These are phyloP conservation scores for Thunnus maccoyii DNA, from an alignment of 2,113 vertebrate genomes.

Conservation along the genomic window DNA sequence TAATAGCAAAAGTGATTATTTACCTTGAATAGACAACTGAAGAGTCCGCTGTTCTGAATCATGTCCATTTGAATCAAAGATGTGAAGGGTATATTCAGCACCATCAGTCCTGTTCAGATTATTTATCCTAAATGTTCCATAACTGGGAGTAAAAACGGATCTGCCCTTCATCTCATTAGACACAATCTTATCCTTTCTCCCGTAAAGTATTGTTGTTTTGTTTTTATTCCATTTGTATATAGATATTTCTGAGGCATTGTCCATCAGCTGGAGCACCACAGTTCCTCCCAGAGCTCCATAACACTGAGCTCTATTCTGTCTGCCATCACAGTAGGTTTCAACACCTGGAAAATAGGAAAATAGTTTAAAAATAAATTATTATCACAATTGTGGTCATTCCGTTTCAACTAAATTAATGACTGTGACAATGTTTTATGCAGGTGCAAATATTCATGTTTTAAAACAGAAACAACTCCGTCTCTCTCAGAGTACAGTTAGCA, in stretches of 20 bases:
- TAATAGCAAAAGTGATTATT: neutral
- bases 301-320: conserved; percentile 52
- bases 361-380: neutral
- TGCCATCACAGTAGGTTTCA: conserved; percentile 57
- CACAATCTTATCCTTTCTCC: accelerated
- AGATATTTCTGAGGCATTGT: accelerated
- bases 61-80: accelerated
- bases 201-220: accelerated
- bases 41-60: accelerated
- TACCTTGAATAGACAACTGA: conserved; percentile 61
- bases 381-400: neutral
- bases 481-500: too few species aligned
- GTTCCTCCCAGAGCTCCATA: conserved; percentile 70
- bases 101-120: conserved; percentile 36
- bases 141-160: conserved; percentile 11
- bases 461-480: too few species aligned
- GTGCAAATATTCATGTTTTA: too few species aligned
- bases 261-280: conserved; percentile 54
- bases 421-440: too few species aligned
- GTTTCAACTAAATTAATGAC: too few species aligned
- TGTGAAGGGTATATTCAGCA: neutral
- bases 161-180: accelerated
- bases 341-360: conserved; percentile 37
- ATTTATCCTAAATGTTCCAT: conserved; percentile 58
- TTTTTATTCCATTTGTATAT: accelerated